Evolutionary conservation across 2,113 vertebrate species (phyloP), one percentile per base, ranked within the genome.

Genomic region (Ascaphus truei): DNA sequence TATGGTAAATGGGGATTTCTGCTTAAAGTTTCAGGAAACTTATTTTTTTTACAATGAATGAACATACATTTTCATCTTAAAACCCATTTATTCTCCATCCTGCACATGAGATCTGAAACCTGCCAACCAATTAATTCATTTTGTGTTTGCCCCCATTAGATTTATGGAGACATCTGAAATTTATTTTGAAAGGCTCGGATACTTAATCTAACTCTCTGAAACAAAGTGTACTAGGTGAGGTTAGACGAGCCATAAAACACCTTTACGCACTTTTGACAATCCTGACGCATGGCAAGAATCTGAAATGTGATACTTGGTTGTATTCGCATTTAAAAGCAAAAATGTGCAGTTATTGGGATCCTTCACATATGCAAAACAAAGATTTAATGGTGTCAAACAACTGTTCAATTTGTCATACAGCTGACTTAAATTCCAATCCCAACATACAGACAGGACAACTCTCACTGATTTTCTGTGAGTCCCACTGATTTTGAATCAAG

Each of bases 151-250:
- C 67, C 66, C 56, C 37, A 71, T 61, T 22, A 71, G 56, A 71
- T 71, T 52, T 71, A 61, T 71, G 47, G 57, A 71, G 67, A 60
- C 33, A 71, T 71, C 57, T 71, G 67, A 71, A 71, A 61, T 71
- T 71, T 55, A 71, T 71, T 60, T 71, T 71, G 45, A 61, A 71
- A 71, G 67, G 56, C 23, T 23, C 31, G 37, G 36, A 45, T 61
- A 60, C 67, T 71, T 71, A 71, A 61, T 71, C 23, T 71, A 71
- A 61, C 56, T 60, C 56, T 50, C 55, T 45, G 55, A 68, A 68
- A 59, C 66, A 68, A 58, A 58, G 43, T 59, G 66, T 58, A 50
- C 59, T 68, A 68, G 55, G 53, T 68, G 66, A 68, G 66, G 66
- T 59, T 29, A 59, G 55, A 68, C 59, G 43, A 59, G 41, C 66